Base-by-base conservation (phyloP, 2,888 invertebrate genomes). In the Drosophila tripunctata region DNA sequence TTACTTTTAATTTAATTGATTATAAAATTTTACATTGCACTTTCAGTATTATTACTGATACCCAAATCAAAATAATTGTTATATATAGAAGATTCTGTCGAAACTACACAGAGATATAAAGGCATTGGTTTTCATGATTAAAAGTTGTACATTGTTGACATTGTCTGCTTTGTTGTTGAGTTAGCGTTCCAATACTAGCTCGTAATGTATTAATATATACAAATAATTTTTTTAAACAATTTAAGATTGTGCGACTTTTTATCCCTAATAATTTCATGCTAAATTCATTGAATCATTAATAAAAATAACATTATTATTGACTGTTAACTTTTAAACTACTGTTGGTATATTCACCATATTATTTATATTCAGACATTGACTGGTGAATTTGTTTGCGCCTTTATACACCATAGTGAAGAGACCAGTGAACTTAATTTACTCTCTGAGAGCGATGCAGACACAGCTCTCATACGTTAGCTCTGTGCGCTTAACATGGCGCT, bases 1-100 rank as follows among this genome's bases (percentile, higher is more conserved):
- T 47, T 45, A 44, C 62, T 58, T 63, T 67, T 67, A 75, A 78
- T 79, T 84, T 68, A 78, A 80, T 81, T 82, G 78, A 89, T 81
- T 80, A 73, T 75, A 76, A 78, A 89, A 86, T 78, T 77, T 73
- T 19, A 31, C 31, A 24, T 14, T 1, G 2, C 1, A 22, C 7
- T 7, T 36, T 40, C 14, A 7, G 4, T 7, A 4, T 1, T 8
- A 22, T 40, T 21, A 8, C 7, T 27, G 27, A 27, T 27, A 10
- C 27, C n/a, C n/a, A n/a, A n/a, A n/a, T n/a, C n/a, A n/a, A n/a
- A n/a, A n/a, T n/a, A n/a, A n/a, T n/a, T n/a, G n/a, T n/a, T n/a
- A n/a, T n/a, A n/a, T n/a, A n/a, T n/a, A n/a, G n/a, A n/a, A n/a
- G n/a, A n/a, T n/a, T n/a, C n/a, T n/a, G n/a, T n/a, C n/a, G n/a